Percentiles rank a stretch among this genome's conserved stretches.
These are phyloP conservation scores for Grammomys surdaster DNA, from an alignment of 2,113 vertebrate genomes.

Conservation along the genomic window DNA sequence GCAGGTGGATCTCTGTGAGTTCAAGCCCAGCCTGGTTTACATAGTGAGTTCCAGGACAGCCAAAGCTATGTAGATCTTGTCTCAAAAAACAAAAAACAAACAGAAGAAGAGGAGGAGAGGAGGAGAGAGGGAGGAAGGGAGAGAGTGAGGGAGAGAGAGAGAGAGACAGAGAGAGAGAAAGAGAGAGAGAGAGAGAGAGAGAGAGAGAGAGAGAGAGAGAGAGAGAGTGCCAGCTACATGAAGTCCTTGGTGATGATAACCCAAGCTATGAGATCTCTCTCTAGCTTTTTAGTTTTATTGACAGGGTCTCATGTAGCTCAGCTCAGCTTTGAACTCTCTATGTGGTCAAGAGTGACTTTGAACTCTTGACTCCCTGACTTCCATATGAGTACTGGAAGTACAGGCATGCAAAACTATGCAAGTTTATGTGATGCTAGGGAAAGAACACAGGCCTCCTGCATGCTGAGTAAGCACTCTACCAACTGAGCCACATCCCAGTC, in stretches of 20 bases:
- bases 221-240: background rate
- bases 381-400: background rate
- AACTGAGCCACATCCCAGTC: background rate
- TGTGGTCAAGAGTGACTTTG: background rate
- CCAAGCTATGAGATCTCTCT: background rate
- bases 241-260: background rate
- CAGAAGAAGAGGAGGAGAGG: background rate
- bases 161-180: background rate
- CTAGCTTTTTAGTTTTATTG: background rate
- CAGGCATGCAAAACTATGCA: background rate
- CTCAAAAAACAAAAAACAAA: background rate
- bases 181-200: no score
- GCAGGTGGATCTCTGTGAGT: background rate
- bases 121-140: rapidly evolving
- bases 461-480: background rate
- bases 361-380: background rate
- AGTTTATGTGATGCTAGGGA: background rate
- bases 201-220: background rate
- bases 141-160: no score
- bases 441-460: background rate
- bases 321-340: background rate
- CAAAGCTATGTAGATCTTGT: background rate
- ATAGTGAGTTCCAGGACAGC: background rate
- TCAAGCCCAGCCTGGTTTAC: background rate
- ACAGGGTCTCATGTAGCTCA: background rate